A percentile compares a stretch with the other conserved stretches of the same genome.
phyloP scores from a whole-genome alignment of 2,888 invertebrate genomes.

The Yponomeuta evonymella region DNA sequence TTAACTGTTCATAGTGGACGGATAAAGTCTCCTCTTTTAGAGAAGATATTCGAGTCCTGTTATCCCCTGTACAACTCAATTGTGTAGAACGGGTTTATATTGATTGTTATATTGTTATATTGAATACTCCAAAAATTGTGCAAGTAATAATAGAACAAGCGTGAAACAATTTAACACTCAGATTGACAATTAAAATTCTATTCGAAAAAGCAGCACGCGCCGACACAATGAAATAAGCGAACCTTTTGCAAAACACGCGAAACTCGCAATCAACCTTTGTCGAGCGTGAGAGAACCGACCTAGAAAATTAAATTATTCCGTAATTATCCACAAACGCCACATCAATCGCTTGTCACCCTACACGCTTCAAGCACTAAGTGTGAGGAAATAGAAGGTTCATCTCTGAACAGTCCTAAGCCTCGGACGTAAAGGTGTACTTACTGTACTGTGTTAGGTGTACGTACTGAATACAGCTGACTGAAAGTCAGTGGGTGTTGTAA shows the following conservation, averaged over 20 bases:
- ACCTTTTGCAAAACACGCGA: not conserved
- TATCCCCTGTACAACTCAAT: no score
- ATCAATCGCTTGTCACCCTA: slow-evolving; percentile 4
- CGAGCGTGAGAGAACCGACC: not conserved
- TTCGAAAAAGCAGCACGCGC: not conserved
- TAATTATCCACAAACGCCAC: slow-evolving; percentile 4
- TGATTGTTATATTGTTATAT: no score
- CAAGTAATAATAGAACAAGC: no score
- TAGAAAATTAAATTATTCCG: not conserved
- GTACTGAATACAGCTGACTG: no score
- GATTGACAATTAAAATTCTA: not conserved
- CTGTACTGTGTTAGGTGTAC: no score
- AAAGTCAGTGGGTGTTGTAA: no score
- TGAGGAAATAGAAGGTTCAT: not conserved
- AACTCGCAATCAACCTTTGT: not conserved
- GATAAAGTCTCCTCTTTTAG: no score
- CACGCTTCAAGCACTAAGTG: not conserved
- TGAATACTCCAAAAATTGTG: no score
- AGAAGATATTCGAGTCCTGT: no score
- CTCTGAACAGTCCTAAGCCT: not conserved
- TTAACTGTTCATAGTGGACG: no score
- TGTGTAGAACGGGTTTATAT: no score
- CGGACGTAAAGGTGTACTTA: no score
- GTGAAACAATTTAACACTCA: not conserved
- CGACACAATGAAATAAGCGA: not conserved